Evolutionary conservation across 2,888 invertebrate species (phyloP).

Genomic region (Tenodera sinensis): DNA sequence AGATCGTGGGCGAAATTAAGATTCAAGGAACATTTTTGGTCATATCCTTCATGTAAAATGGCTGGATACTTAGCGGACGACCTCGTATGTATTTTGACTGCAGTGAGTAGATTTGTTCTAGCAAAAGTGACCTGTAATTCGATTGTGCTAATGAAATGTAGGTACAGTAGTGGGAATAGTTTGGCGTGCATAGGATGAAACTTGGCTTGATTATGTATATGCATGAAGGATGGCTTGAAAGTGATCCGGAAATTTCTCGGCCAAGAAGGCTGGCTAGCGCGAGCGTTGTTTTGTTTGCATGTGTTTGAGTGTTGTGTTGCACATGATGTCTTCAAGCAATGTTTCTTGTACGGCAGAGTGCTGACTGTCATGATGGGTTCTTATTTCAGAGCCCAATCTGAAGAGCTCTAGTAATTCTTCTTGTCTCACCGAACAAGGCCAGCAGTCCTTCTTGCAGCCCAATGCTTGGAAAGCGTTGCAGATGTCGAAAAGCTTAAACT

Average conservation of each 20-base stretch:
- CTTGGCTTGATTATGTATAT: too few relatives aligned
- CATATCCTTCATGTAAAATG: too few relatives aligned
- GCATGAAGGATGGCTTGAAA: neutral
- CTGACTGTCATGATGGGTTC: conserved; percentile 26
- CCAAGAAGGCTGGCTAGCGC: neutral
- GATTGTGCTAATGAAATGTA: too few relatives aligned
- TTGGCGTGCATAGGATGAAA: too few relatives aligned
- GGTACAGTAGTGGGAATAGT: too few relatives aligned
- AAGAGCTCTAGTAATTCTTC: conserved; percentile 24
- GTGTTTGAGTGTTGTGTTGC: neutral
- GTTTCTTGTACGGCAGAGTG: neutral
- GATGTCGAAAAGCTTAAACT: conserved; percentile 32
- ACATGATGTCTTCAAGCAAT: neutral
- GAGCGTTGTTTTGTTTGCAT: neutral
- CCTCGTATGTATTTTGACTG: too few relatives aligned
- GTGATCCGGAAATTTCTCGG: neutral
- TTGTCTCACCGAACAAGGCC: conserved; percentile 24
- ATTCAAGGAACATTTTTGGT: too few relatives aligned
- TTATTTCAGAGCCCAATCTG: conserved; percentile 30
- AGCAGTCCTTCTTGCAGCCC: conserved; percentile 22
- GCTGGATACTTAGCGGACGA: too few relatives aligned
- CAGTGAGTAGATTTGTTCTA: too few relatives aligned
- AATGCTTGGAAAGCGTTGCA: conserved; percentile 32
- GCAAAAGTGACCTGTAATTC: too few relatives aligned
- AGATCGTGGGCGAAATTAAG: too few relatives aligned